Conservation (phyloP, 2,113 vertebrate species). For the Psophia crepitans region DNA sequence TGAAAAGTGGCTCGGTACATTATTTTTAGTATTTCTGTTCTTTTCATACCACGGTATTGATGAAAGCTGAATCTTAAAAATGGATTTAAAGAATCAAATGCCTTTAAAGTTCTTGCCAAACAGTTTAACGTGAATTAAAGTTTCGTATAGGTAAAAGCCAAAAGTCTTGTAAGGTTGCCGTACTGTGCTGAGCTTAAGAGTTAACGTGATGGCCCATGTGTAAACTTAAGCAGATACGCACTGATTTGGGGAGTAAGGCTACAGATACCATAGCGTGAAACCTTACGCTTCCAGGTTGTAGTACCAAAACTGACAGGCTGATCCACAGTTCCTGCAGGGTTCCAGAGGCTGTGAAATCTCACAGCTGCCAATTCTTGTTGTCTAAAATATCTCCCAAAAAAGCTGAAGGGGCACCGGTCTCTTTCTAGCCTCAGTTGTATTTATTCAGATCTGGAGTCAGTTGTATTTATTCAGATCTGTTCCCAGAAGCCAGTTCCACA, state of each 20-base stretch:
- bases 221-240: not conserved
- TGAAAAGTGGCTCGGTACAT: not conserved
- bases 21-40: not conserved
- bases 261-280: not conserved
- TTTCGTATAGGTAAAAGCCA: not conserved
- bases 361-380: not conserved
- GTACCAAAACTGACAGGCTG: not conserved
- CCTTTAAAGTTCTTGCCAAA: not conserved
- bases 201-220: not conserved
- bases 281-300: not conserved
- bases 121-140: not conserved
- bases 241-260: not conserved
- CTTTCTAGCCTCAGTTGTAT: not conserved
- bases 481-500: not conserved
- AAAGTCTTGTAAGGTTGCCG: not conserved
- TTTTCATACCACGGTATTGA: not conserved
- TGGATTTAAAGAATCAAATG: constrained; percentile 4
- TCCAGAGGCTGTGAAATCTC: not conserved
- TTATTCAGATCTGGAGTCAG: not conserved
- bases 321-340: not conserved
- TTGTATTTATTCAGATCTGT: not conserved
- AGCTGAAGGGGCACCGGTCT: not conserved
- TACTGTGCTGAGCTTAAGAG: not conserved
- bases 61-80: not conserved
- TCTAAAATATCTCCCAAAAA: not conserved